These are phyloP conservation scores for Hydropsyche betteni DNA, from an alignment of 2,888 invertebrate genomes.

Conservation along the genomic window DNA sequence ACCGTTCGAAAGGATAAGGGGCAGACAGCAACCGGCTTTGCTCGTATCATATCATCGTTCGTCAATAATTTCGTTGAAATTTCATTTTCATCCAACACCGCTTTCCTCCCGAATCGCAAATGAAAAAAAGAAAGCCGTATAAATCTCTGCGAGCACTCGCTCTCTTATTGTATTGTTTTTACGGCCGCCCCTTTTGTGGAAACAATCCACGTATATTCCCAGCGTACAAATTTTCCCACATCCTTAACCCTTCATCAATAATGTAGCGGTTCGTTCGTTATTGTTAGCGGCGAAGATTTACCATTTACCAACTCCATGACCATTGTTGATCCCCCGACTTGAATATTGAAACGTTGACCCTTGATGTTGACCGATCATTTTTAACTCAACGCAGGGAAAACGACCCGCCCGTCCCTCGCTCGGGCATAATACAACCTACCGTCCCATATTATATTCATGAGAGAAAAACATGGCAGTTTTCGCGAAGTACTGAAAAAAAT, in stretches of 20 bases:
- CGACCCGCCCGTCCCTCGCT: conserved; percentile 6
- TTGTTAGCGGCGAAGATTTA: conserved; percentile 23
- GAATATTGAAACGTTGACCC: conserved; percentile 25
- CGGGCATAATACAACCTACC: neutral
- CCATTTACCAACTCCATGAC: conserved; percentile 25
- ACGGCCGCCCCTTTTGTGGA: conserved; percentile 12
- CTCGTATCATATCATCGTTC: neutral
- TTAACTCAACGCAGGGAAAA: conserved; percentile 19
- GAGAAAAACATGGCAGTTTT: conserved; percentile 8
- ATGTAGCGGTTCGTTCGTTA: conserved; percentile 25
- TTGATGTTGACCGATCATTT: conserved; percentile 22
- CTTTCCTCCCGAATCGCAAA: neutral
- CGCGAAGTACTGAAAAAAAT: conserved; percentile 1
- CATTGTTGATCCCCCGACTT: conserved; percentile 23
- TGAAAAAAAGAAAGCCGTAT: conserved; percentile 22
- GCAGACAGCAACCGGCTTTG: conserved; percentile 7
- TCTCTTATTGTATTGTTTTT: conserved; percentile 23
- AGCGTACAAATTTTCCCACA: conserved; percentile 25
- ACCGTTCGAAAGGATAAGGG: neutral
- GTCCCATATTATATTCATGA: conserved; percentile 5
- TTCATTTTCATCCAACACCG: neutral
- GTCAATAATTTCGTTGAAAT: neutral
- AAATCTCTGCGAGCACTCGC: conserved; percentile 9
- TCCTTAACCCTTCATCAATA: conserved; percentile 27
- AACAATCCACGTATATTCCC: conserved; percentile 27